These are phyloP conservation scores for Drosophila novamexicana DNA, from an alignment of 1,140 invertebrate genomes.

Conservation along the genomic window DNA sequence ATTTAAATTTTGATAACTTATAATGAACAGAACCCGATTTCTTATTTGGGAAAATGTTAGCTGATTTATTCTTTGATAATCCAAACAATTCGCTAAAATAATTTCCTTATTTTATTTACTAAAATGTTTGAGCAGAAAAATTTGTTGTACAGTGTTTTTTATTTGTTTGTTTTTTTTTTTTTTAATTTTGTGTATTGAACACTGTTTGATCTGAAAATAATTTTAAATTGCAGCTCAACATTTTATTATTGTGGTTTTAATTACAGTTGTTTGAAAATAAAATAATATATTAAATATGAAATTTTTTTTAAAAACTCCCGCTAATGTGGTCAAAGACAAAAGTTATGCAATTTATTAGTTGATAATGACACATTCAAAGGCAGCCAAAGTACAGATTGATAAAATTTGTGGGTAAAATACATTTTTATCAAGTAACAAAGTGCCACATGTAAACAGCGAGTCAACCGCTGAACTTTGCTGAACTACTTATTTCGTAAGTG, in stretches of 20 bases:
- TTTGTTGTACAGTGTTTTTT: neutral
- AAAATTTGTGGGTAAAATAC: conserved; percentile 25
- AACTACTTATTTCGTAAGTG: conserved; percentile 26
- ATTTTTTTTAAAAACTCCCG: too few species aligned
- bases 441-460: conserved; percentile 50
- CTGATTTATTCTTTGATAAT: too few species aligned
- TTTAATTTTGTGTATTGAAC: neutral
- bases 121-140: neutral
- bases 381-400: too few species aligned
- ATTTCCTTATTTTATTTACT: too few species aligned
- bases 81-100: too few species aligned
- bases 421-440: conserved; percentile 44
- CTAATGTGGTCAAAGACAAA: neutral
- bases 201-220: neutral
- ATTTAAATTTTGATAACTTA: too few species aligned
- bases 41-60: too few species aligned
- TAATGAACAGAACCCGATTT: too few species aligned
- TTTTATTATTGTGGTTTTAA: neutral
- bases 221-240: neutral
- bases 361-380: too few species aligned
- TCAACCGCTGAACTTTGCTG: conserved; percentile 20
- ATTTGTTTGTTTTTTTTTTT: neutral
- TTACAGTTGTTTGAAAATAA: neutral
- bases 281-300: neutral
- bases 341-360: neutral